A percentile compares a stretch with the other conserved stretches of the same genome.
phyloP scores from a whole-genome alignment of 2,888 invertebrate species.

The Dynastes grantii region DNA sequence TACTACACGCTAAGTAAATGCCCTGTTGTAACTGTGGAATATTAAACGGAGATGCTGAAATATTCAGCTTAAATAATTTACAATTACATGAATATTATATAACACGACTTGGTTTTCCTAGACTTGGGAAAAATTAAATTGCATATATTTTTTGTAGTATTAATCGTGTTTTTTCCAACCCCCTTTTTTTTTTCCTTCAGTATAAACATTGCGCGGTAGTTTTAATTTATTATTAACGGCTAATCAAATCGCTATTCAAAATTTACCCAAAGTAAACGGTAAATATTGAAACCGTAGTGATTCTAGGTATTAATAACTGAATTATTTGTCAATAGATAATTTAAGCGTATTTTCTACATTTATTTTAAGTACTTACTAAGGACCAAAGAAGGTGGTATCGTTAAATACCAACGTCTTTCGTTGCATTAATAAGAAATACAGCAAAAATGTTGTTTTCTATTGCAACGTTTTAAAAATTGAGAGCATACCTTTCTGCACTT shows the following conservation, averaged over 20 bases:
- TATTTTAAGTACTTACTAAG: too few relatives aligned
- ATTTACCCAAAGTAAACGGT: too few relatives aligned
- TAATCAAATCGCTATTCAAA: not conserved
- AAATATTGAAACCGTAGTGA: too few relatives aligned
- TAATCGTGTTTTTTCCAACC: constrained; percentile 31
- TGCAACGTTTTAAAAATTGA: too few relatives aligned
- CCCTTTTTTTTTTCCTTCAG: not conserved
- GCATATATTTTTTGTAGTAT: constrained; percentile 45
- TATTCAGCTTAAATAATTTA: constrained; percentile 44
- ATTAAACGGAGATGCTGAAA: constrained; percentile 38
- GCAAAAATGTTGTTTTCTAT: too few relatives aligned
- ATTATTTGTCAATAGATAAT: too few relatives aligned
- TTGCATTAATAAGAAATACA: too few relatives aligned
- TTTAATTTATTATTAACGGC: constrained; percentile 3
- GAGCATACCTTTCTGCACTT: too few relatives aligned
- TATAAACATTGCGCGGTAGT: not conserved
- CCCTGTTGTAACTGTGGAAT: constrained; percentile 31
- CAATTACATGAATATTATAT: constrained; percentile 47
- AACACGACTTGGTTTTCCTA: constrained; percentile 8
- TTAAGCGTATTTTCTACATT: too few relatives aligned
- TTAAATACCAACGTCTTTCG: too few relatives aligned
- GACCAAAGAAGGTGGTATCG: too few relatives aligned
- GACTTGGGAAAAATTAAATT: constrained; percentile 34
- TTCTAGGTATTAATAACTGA: too few relatives aligned
- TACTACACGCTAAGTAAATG: constrained; percentile 30